Base-by-base conservation (phyloP, 1,140 invertebrate species). In the Drosophila chauvacae region DNA sequence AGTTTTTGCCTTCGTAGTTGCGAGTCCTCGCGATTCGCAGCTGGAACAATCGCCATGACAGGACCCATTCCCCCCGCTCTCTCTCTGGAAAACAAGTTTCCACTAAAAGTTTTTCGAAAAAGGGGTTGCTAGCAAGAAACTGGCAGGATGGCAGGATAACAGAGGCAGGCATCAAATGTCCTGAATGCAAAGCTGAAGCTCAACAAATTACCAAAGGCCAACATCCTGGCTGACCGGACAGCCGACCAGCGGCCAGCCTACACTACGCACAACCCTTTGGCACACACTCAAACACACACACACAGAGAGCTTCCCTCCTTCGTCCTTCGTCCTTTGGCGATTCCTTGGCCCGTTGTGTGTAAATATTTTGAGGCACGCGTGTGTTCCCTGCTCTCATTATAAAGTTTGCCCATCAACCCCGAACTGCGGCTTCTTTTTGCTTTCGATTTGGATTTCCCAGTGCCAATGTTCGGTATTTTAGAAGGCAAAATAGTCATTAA, bases 281-380 rank as follows among this genome's bases (percentile, higher is more conserved):
- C 23, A 61, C 58, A 39, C 44, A 45, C 55, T 16, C 26, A 4
- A 3, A 35, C 33, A 37, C 51, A 23, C 39, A 26, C 39, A 35
- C 26, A 37, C 18, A 42, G 20, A 16, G 45, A 47, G 45, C 20
- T 23, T 33, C 58, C 16, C 37, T 30, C 41, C 53, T 14, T 28
- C 35, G 30, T n/a, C 39, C 51, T 42, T 55, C 35, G 30, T n/a
- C 39, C 51, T 42, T 55, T 62, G 47, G 11, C 48, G 28, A 59
- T 62, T 73, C 80, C 85, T 79, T 65, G 77, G 77, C 75, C 78
- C 85, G 76, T 81, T 90, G 85, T 90, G 85, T 90, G 85, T 90
- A 90, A 90, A 90, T 90, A 90, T 90, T 90, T 85, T 90, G 85
- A 90, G 85, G 85, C 85, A 90, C 81, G 85, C 86, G 85, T 90